These are phyloP conservation scores for Andrena haemorrhoa DNA, from an alignment of 2,888 invertebrate genomes.

Conservation along the genomic window DNA sequence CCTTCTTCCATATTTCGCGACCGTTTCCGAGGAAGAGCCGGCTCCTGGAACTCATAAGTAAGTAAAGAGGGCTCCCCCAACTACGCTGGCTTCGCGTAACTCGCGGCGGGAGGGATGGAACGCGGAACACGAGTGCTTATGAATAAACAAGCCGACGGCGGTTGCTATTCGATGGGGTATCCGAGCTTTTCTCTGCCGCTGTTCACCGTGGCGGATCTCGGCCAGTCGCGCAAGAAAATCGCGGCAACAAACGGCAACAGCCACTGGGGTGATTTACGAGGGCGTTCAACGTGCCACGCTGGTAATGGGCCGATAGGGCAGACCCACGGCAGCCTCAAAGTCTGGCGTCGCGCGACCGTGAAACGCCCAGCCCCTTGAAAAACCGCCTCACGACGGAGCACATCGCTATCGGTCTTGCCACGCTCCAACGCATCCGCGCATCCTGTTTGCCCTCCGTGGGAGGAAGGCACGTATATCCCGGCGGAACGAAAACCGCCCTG, in stretches of 20 bases:
- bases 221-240: conserved; percentile 51
- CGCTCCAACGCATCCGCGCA: conserved; percentile 74
- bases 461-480: conserved; percentile 5
- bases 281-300: conserved; percentile 77
- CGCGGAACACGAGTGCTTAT: conserved; percentile 38
- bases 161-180: conserved; percentile 14
- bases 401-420: conserved; percentile 77
- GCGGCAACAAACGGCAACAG: conserved; percentile 67
- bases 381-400: conserved; percentile 63
- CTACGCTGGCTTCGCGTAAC: conserved; percentile 10
- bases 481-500: neutral
- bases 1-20: conserved; percentile 14
- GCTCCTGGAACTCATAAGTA: conserved; percentile 21
- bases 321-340: conserved; percentile 74
- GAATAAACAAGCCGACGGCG: conserved; percentile 36
- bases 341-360: conserved; percentile 78
- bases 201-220: conserved; percentile 13
- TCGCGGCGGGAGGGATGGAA: neutral
- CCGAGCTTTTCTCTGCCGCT: neutral
- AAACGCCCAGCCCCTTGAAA: conserved; percentile 72
- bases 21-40: conserved; percentile 9
- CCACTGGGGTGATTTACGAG: conserved; percentile 79
- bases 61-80: conserved; percentile 29
- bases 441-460: conserved; percentile 59
- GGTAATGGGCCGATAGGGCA: conserved; percentile 79